These are phyloP conservation scores for Drosophila fungiperda DNA, from an alignment of 2,888 invertebrate species.

Conservation along the genomic window DNA sequence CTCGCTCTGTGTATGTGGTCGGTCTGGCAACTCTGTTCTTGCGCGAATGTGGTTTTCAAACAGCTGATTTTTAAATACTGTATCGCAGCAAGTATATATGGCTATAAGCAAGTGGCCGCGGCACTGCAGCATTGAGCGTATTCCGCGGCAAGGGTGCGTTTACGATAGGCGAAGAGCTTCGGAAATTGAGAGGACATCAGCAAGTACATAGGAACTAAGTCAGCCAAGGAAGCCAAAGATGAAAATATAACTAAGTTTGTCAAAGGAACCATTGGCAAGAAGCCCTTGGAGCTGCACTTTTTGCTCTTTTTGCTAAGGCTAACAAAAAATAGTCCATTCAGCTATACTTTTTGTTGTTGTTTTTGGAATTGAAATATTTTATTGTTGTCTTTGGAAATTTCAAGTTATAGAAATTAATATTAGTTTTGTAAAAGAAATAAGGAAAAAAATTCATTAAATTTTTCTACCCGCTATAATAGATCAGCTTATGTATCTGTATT, in stretches of 20 bases:
- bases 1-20: neutral
- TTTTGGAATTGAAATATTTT: too few species aligned
- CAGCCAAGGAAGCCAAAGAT: slow-evolving; percentile 96
- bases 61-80: slow-evolving; percentile 59
- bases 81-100: slow-evolving; percentile 6
- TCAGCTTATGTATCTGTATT: too few species aligned
- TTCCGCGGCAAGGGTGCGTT: slow-evolving; percentile 93
- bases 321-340: too few species aligned
- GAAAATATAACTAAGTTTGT: slow-evolving; percentile 95
- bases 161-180: slow-evolving; percentile 97
- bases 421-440: too few species aligned
- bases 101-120: slow-evolving; percentile 85
- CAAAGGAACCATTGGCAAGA: slow-evolving; percentile 95
- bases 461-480: too few species aligned
- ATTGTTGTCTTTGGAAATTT: too few species aligned
- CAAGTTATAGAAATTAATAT: too few species aligned
- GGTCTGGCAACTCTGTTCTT: slow-evolving; percentile 41
- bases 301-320: too few species aligned
- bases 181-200: slow-evolving; percentile 98
- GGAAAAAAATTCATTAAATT: too few species aligned
- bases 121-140: slow-evolving; percentile 92
- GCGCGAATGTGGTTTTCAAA: slow-evolving; percentile 54
- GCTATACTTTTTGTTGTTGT: too few species aligned
- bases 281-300: slow-evolving; percentile 89
- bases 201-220: slow-evolving; percentile 94